Evolutionary conservation across 1,140 invertebrate genomes (phyloP).

Genomic region (Paracyclopina nana): DNA sequence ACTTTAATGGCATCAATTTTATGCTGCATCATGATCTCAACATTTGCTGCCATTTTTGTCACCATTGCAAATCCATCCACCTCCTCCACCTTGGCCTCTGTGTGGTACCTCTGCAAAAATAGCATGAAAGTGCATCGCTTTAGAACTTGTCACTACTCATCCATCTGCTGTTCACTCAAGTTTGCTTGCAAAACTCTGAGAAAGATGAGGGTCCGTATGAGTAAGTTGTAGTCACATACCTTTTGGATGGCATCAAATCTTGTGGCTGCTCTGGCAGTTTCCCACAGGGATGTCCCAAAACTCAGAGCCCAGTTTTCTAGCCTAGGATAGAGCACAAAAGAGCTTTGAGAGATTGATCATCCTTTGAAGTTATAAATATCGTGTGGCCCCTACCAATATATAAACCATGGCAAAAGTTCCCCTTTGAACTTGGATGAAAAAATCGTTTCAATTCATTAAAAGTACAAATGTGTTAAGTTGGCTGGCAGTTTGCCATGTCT

Average conservation of each 20-base stretch:
- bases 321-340: constrained; percentile 31
- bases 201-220: constrained; percentile 10
- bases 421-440: too few species aligned
- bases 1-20: constrained; percentile 74
- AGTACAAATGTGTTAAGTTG: too few species aligned
- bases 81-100: constrained; percentile 44
- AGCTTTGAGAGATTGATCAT: too few species aligned
- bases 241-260: constrained; percentile 65
- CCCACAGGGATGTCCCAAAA: constrained; percentile 68
- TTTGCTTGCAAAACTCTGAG: neutral
- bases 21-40: constrained; percentile 74
- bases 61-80: constrained; percentile 63
- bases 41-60: constrained; percentile 56
- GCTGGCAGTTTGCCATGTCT: too few species aligned
- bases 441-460: too few species aligned
- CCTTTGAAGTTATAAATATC: too few species aligned
- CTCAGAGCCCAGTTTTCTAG: constrained; percentile 73
- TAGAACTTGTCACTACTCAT: neutral
- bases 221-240: constrained; percentile 36
- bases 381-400: too few species aligned
- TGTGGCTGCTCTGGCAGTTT: constrained; percentile 60
- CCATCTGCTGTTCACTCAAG: constrained; percentile 4
- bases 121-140: constrained; percentile 16
- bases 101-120: constrained; percentile 47
- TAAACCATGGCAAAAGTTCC: too few species aligned